Evolutionary conservation across 2,113 vertebrate genomes (phyloP).

Genomic region (Tychaedon coryphoeus): DNA sequence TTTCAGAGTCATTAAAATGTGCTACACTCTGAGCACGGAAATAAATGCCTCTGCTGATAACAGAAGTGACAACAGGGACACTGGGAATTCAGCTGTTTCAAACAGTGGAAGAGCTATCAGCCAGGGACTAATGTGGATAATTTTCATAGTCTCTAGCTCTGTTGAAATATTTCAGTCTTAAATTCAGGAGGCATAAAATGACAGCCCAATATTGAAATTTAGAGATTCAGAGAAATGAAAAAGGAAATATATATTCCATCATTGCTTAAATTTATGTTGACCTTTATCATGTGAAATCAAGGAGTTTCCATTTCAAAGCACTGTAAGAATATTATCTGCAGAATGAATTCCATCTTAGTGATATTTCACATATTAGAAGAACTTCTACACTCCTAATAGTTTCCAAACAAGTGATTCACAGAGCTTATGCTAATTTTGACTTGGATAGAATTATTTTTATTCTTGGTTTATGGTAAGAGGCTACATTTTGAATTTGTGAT

Average conservation of each 20-base stretch:
- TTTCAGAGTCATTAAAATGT: constrained; percentile 37
- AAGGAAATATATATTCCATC: not conserved
- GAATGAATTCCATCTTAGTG: not conserved
- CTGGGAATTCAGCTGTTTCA: not conserved
- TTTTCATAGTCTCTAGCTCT: not conserved
- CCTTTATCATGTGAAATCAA: not conserved
- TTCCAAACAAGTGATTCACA: not conserved
- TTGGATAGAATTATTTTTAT: not conserved
- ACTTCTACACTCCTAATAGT: not conserved
- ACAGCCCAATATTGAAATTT: not conserved
- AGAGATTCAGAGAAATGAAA: not conserved
- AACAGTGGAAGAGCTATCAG: not conserved
- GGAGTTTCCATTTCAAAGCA: not conserved
- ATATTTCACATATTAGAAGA: not conserved
- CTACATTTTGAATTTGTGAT: not conserved
- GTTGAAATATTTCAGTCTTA: constrained; percentile 5
- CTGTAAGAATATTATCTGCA: not conserved
- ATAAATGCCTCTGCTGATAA: not conserved
- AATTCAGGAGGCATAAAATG: not conserved
- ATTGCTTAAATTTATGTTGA: not conserved
- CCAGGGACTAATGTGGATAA: not conserved
- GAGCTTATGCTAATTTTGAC: not conserved
- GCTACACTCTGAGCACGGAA: not conserved
- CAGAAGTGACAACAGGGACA: constrained; percentile 19
- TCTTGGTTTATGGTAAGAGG: not conserved